These are phyloP conservation scores for Acanthaster planci DNA, from an alignment of 35 echinoderm and acorn worm genomes.

Conservation along the genomic window DNA sequence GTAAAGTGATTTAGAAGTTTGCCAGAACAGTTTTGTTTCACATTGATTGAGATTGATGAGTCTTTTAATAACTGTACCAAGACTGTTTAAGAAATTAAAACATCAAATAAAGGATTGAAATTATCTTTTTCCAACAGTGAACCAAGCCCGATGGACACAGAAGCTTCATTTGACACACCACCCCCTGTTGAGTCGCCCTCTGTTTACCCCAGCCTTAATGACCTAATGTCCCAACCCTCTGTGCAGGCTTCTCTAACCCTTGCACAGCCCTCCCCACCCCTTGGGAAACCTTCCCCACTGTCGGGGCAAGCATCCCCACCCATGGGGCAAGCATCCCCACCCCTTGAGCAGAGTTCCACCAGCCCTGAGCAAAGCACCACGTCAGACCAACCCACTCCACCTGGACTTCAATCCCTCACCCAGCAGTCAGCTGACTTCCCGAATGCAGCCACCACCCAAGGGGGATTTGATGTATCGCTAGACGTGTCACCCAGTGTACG, in stretches of 20 bases:
- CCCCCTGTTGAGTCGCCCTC: background rate
- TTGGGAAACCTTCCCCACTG: background rate
- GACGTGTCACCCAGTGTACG: background rate
- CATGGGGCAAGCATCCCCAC: background rate
- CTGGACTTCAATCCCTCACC: too few relatives aligned
- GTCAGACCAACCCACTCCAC: too few relatives aligned
- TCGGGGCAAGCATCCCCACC: background rate
- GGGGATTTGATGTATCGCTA: background rate
- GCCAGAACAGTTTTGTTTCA: too few relatives aligned
- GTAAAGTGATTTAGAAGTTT: too few relatives aligned
- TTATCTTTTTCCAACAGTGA: background rate
- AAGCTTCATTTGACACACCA: background rate
- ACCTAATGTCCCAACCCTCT: background rate
- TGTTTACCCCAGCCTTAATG: background rate
- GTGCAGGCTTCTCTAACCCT: too few relatives aligned
- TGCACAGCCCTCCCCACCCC: background rate
- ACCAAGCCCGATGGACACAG: background rate
- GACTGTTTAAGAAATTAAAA: too few relatives aligned
- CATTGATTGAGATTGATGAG: too few relatives aligned
- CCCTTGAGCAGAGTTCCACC: background rate
- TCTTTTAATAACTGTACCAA: too few relatives aligned
- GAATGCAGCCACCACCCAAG: background rate
- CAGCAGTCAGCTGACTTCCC: too few relatives aligned
- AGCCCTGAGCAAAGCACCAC: too few relatives aligned
- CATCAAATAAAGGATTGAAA: too few relatives aligned